phyloP scores from a whole-genome alignment of 2,113 vertebrate genomes.

The Gallinago undulata region DNA sequence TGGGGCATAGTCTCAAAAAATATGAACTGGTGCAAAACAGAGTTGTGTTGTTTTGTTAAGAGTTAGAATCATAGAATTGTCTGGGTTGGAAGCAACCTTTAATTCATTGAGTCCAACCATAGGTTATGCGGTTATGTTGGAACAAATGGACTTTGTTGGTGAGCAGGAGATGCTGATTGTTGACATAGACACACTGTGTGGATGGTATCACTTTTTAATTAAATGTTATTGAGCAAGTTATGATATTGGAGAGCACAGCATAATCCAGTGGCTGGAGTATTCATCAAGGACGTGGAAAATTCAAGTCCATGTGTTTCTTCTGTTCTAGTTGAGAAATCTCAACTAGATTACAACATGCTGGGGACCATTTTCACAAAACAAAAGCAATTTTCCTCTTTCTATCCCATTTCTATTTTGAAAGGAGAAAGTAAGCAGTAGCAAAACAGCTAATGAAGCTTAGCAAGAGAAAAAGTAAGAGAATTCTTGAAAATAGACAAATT shows the following conservation, averaged over 20 bases:
- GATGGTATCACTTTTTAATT: not conserved
- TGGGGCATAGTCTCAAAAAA: not conserved
- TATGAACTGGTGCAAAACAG: not conserved
- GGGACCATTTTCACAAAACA: not conserved
- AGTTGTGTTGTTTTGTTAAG: fast-evolving
- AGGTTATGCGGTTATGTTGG: not conserved
- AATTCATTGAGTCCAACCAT: too few relatives aligned
- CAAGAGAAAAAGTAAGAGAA: not conserved
- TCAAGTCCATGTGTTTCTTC: not conserved
- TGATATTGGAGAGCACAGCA: not conserved
- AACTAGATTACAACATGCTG: not conserved
- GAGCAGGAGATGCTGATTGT: not conserved
- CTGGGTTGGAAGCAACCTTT: too few relatives aligned
- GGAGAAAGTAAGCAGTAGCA: not conserved
- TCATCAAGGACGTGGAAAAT: not conserved
- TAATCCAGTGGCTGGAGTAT: not conserved
- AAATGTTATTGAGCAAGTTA: not conserved
- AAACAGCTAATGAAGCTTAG: not conserved
- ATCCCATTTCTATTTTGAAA: not conserved
- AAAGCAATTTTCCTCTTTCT: not conserved
- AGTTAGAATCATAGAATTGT: not conserved
- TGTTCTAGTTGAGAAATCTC: not conserved
- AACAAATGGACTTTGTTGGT: not conserved
- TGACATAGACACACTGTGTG: not conserved
- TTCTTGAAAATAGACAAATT: not conserved